phyloP scores from a whole-genome alignment of 2,888 invertebrate species.

The Noctua janthe region DNA sequence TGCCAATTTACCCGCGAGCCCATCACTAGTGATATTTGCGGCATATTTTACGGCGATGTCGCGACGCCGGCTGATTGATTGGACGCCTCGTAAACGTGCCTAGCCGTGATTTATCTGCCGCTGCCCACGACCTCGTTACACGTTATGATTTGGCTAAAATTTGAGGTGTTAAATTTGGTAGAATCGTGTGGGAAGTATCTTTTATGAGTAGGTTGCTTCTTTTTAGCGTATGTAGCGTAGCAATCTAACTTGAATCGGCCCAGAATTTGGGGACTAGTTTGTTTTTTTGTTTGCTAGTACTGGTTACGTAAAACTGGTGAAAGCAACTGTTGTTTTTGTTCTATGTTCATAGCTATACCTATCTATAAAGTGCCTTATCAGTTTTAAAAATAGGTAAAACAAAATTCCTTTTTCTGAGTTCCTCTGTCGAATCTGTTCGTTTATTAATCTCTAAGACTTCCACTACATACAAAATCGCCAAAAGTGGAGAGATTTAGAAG shows the following conservation, averaged over 20 bases:
- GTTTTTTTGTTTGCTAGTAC: neutral
- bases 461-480: neutral
- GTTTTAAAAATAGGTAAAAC: neutral
- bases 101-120: constrained; percentile 70
- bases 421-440: neutral
- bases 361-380: neutral
- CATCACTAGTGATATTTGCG: constrained; percentile 60
- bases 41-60: constrained; percentile 74
- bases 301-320: neutral
- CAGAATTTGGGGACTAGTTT: neutral
- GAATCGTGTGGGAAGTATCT: neutral
- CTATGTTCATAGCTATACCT: neutral
- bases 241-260: neutral
- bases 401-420: neutral
- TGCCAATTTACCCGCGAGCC: constrained; percentile 15
- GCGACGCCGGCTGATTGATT: constrained; percentile 79
- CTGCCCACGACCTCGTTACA: constrained; percentile 54
- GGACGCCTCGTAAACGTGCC: constrained; percentile 76
- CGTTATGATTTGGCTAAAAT: constrained; percentile 50
- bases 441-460: neutral
- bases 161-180: neutral
- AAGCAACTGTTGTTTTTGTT: neutral
- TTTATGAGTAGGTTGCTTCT: neutral
- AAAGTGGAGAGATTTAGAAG: too few relatives aligned
- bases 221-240: neutral